Base-by-base conservation (phyloP, 2,888 invertebrate genomes). In the Trissoscelio sp. region DNA sequence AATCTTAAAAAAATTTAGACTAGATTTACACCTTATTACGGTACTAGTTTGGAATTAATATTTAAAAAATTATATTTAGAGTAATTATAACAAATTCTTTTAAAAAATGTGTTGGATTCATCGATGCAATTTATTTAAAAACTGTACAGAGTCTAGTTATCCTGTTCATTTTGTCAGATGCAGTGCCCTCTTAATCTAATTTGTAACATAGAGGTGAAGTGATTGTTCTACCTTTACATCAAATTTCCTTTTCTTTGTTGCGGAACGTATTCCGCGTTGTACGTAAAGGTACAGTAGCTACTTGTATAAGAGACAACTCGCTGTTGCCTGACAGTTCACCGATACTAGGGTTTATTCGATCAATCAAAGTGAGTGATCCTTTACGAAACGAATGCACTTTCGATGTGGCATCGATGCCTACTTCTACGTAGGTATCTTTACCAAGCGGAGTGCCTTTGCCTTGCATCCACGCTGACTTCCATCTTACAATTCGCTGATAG, bases 311-410 rank as follows among this genome's bases (percentile, higher is more conserved):
- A 74, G 46, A 69, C 58, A 67, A 69, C 67, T 67, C 82, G 55
- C 58, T 64, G 72, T 79, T 70, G 39, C 66, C 48, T 67, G 82
- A 75, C 82, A 82, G 75, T 75, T 82, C 72, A 67, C 72, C 79
- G 67, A 82, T 82, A 81, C 73, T 34, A 18, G 62, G 39, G 72
- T 79, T 82, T 82, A 82, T 82, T 82, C 82, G 79, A 82, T 82
- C 79, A 82, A 82, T 82, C 82, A 79, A 82, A 82, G 72, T 82
- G 82, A 82, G 82, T 72, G 82, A 82, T 79, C 72, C 79, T 69
- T 69, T 67, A 39, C 70, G 55, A 82, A 74, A 79, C 79, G 79
- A 79, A 79, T 69, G 34, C 78, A 60, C 67, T 57, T 14, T 1
- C 39, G 22, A 18, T 31, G 39, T 20, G 66, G 48, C 4, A 34